phyloP scores from a whole-genome alignment of 2,113 vertebrate species.

The Aspiorhynchus laticeps region DNA sequence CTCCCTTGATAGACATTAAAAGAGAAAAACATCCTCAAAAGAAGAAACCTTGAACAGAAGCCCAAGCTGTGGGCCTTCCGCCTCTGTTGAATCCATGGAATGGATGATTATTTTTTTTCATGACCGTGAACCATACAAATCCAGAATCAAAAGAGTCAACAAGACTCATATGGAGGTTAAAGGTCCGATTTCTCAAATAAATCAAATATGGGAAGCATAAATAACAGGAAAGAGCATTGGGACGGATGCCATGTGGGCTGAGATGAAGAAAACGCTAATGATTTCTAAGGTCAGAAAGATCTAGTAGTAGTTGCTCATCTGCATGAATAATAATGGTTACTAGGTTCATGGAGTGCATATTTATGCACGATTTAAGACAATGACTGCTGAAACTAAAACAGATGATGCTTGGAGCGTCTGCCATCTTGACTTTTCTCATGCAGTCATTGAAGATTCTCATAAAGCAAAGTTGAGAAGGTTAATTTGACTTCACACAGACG shows the following conservation, averaged over 20 bases:
- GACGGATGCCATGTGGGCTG: neutral
- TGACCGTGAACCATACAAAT: slow-evolving; percentile 10
- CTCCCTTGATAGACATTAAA: neutral
- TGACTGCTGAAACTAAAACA: neutral
- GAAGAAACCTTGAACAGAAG: neutral
- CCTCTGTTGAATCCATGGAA: neutral
- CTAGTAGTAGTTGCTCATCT: neutral
- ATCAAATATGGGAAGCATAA: neutral
- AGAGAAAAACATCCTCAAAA: neutral
- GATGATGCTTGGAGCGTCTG: neutral
- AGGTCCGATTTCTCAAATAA: neutral
- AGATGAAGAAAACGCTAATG: neutral
- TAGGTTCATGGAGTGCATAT: neutral
- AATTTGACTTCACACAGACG: neutral
- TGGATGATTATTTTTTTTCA: neutral
- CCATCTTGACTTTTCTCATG: neutral
- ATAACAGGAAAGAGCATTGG: neutral
- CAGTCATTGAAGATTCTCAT: neutral
- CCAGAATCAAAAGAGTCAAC: neutral
- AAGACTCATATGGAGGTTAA: neutral
- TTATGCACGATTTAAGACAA: neutral
- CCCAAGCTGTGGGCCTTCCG: neutral
- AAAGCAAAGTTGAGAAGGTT: neutral
- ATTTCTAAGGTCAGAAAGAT: neutral
- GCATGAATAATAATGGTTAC: neutral